Conservation (phyloP, 2,888 invertebrate species). For the Acutogordius australiensis region DNA sequence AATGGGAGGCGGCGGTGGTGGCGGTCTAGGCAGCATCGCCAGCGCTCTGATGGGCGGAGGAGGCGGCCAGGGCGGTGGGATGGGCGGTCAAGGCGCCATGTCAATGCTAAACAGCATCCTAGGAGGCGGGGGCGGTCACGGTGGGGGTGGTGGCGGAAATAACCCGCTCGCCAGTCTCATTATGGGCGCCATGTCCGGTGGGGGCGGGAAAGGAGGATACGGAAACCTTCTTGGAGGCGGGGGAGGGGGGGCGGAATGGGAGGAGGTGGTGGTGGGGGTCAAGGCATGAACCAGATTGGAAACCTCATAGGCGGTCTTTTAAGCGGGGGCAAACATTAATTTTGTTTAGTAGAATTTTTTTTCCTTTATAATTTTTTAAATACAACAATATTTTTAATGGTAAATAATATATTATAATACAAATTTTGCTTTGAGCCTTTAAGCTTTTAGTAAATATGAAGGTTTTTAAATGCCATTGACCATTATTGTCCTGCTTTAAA, state of each 20-base stretch:
- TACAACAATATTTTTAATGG: no score
- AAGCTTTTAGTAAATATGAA: no score
- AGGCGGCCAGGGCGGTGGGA: neutral
- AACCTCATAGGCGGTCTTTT: no score
- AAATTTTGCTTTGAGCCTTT: no score
- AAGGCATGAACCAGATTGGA: neutral
- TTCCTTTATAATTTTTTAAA: no score
- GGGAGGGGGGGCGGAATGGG: neutral
- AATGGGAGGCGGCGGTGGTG: neutral
- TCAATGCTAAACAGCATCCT: neutral
- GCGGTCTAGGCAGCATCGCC: neutral
- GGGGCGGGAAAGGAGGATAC: neutral
- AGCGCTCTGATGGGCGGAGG: neutral
- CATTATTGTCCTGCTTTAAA: no score
- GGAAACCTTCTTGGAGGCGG: neutral
- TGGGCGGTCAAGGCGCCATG: neutral
- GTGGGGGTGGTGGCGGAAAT: conserved; percentile 2
- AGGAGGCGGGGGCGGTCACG: neutral
- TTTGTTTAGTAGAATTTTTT: no score
- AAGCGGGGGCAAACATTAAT: no score
- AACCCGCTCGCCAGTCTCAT: neutral
- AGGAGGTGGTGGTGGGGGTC: neutral
- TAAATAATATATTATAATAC: no score
- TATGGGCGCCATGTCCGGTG: neutral
- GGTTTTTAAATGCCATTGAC: no score